Base-by-base conservation (phyloP, 2,888 invertebrate genomes). In the Pycnomerus fuliginosus region DNA sequence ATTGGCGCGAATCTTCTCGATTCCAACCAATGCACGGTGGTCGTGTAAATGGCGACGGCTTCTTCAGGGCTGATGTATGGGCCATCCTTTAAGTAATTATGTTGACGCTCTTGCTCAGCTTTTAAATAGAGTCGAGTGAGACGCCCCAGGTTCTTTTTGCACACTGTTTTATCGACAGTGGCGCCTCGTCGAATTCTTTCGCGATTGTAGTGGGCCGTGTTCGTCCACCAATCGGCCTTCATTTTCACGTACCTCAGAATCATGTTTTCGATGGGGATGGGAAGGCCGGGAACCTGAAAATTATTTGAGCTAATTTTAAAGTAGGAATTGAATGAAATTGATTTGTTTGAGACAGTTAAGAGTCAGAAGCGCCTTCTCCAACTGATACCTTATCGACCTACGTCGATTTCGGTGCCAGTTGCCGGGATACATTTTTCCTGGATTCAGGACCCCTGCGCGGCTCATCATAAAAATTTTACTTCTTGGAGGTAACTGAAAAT, bases 151-250 rank as follows among this genome's bases (percentile, higher is more conserved):
- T 99, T 99, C 78, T 99, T 99, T 76, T 99, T 99, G 73, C 99
- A 99, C 0, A 99, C 99, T 0, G 99, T 99, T 73, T 99, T 99
- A 71, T 99, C 99, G 10, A 99, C 99, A 0, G 99, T 99, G 33
- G 99, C 99, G n/a, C 99, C 99, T 58, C 99, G 84, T 2, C 99
- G 84, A 55, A 99, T 99, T 62, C 99, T 81, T 74, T 99, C 99
- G 25, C 99, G 82, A 75, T 99, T 99, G 74, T 99, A 99, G 72
- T 99, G 99, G 0, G 99, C 98, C 0, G 99, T 99, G 73, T 99
- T 99, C 0, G 99, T 99, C 99, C 99, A 99, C 99, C 99, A 99
- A 73, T 99, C 99, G 0, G 99, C 99, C 71, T 99, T 99, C 87
- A 99, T 98, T 74, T 99, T 99, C 7, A 99, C 99, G 73, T 98